Evolutionary conservation across 2,113 vertebrate species (phyloP).

Genomic region (Larimichthys crocea): DNA sequence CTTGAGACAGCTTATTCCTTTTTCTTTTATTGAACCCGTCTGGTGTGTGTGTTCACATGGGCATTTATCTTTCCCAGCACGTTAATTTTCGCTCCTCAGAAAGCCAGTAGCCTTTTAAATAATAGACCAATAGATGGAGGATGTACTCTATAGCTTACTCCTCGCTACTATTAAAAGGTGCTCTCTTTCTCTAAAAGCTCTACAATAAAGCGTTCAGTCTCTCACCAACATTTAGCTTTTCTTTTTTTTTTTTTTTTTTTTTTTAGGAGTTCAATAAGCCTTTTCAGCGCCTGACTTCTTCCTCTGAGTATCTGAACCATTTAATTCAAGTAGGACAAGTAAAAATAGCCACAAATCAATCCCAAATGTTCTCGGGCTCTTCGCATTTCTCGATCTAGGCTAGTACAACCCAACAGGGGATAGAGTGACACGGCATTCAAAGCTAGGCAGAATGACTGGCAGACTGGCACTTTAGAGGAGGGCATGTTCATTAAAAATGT

Average conservation of each 20-base stretch:
- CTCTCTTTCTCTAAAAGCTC: slow-evolving; percentile 23
- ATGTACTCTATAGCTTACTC: slow-evolving; percentile 16
- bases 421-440: slow-evolving; percentile 60
- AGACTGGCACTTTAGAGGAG: slow-evolving; percentile 49
- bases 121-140: slow-evolving; percentile 11
- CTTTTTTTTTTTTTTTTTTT: not conserved
- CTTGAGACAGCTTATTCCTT: slow-evolving; percentile 36
- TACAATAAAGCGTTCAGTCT: slow-evolving; percentile 37
- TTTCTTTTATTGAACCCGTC: slow-evolving; percentile 58
- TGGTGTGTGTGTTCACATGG: slow-evolving; percentile 11
- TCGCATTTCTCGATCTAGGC: slow-evolving; percentile 81
- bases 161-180: slow-evolving; percentile 28
- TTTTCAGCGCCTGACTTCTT: slow-evolving; percentile 60
- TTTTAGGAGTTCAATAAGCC: slow-evolving; percentile 57
- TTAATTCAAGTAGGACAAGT: slow-evolving; percentile 85
- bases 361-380: slow-evolving; percentile 77
- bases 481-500: slow-evolving; percentile 59
- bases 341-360: slow-evolving; percentile 87
- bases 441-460: slow-evolving; percentile 56
- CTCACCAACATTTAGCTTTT: slow-evolving; percentile 46
- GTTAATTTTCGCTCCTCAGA: slow-evolving; percentile 36
- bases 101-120: slow-evolving; percentile 33
- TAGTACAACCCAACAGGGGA: slow-evolving; percentile 77
- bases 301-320: slow-evolving; percentile 74
- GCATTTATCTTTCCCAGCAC: slow-evolving; percentile 28